Base-by-base conservation (phyloP, 2,797 vertebrate species). In the Diceros bicornis region DNA sequence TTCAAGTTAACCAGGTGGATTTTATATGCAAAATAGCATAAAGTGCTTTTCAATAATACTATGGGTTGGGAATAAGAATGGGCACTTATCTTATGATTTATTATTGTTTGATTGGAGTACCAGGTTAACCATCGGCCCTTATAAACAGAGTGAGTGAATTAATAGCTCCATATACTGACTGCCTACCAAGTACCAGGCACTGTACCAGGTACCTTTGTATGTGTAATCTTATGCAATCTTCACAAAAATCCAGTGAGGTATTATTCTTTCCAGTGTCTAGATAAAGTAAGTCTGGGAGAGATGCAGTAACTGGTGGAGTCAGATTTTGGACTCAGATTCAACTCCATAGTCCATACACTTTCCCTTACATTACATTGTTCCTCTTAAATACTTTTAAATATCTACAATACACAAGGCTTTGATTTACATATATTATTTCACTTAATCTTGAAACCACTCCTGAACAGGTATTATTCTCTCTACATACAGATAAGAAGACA, bases 1-100 rank as follows among this genome's bases (percentile, higher is more conserved):
- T 75, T 93, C 68, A 90, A 96, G 69, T 61, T 94, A 95, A 86
- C 50, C 93, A 95, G 86, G 94, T 92, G 85, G 91, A 91, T 89
- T 97, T 97, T 96, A 88, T 47, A 95, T 94, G 71, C 29, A 37
- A 91, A 97, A 89, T 17, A 97, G 95, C 44, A 95, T 95, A 89
- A 93, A 32, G 81, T 94, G 21, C 29, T 94, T 98, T 66, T 61
- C 41, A 95, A 95, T 52, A 97, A 55, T 85, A 96, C 77, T 59
- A 85, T 25, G 61, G 14, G 21, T 0, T 90, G 75, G 86, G 88
- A 97, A 95, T 87, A 94, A 89, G 55, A 55, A 44, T 0, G 2
- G 61, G 77, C 44, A 96, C n/a, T 96, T 97, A 91, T 77, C 78
- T 97, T 93, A 97, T 83, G 59, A 97, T 97, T 97, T 94, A 95